phyloP scores from a whole-genome alignment of 2,888 invertebrate species.

The Papilio gigon region DNA sequence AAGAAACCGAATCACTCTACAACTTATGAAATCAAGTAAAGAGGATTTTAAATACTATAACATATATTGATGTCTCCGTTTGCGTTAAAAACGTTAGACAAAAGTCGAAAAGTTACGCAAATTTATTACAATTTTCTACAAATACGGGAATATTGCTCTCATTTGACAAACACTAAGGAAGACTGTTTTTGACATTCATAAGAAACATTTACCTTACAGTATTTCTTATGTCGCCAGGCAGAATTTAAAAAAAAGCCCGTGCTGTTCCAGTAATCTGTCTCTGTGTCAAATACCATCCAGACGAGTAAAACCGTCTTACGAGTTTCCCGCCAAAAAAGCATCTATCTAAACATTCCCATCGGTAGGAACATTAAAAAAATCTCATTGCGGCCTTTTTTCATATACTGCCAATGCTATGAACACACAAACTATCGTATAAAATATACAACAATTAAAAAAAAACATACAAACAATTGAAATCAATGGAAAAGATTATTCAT shows the following conservation, averaged over 20 bases:
- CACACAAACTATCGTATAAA: too few species aligned
- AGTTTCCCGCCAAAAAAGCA: too few species aligned
- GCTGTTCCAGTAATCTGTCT: too few species aligned
- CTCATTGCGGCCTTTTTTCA: too few species aligned
- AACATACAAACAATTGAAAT: neutral
- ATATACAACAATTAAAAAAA: neutral
- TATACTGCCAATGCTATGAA: too few species aligned
- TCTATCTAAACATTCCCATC: too few species aligned
- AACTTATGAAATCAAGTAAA: constrained; percentile 27
- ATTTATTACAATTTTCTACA: neutral
- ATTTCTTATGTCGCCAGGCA: neutral
- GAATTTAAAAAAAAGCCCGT: too few species aligned
- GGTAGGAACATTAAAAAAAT: too few species aligned
- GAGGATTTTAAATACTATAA: constrained; percentile 21
- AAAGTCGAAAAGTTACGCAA: neutral
- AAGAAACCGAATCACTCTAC: constrained; percentile 32
- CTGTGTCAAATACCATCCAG: too few species aligned
- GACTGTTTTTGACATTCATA: neutral
- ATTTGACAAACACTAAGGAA: constrained; percentile 33
- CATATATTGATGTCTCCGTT: neutral
- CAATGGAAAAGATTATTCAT: too few species aligned
- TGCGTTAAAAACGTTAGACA: neutral
- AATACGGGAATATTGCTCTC: constrained; percentile 24
- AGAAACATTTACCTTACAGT: neutral
- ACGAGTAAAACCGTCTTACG: too few species aligned